These are phyloP conservation scores for Carduelis carduelis DNA, from an alignment of 2,797 vertebrate genomes.

Conservation along the genomic window DNA sequence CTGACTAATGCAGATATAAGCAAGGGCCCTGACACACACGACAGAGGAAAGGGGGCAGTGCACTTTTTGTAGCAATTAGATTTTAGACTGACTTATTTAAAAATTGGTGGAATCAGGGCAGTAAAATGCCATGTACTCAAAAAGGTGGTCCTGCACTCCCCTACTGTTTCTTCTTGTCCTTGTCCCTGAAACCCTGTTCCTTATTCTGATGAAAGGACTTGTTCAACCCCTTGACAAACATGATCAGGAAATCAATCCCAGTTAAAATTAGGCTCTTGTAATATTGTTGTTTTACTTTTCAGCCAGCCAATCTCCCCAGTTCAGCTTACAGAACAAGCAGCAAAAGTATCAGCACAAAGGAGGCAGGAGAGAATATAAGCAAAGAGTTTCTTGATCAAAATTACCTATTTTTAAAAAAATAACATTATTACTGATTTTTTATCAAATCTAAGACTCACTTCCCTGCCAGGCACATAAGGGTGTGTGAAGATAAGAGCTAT, in stretches of 20 bases:
- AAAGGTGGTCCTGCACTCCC: not conserved
- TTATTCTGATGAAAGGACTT: not conserved
- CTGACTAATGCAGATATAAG: not conserved
- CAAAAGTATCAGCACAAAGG: not conserved
- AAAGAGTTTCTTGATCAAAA: not conserved
- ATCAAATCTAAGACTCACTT: not conserved
- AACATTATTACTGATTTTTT: not conserved
- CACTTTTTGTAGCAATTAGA: not conserved
- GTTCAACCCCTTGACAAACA: not conserved
- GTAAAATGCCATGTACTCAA: not conserved
- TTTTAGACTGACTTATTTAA: not conserved
- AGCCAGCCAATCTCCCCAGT: not conserved
- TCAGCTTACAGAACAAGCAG: not conserved
- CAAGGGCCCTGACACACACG: fast-evolving
- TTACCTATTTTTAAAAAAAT: not conserved
- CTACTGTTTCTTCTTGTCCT: not conserved
- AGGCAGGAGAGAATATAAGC: not conserved
- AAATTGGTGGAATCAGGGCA: not conserved
- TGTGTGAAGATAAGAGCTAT: fast-evolving
- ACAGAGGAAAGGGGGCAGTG: not conserved
- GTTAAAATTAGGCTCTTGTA: not conserved
- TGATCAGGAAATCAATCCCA: not conserved
- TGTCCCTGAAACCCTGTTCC: not conserved
- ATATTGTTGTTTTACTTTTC: not conserved
- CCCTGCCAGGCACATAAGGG: not conserved